Evolutionary conservation across 2,888 invertebrate species (phyloP), one percentile per base, ranked within the genome.

Genomic region (Ischnura elegans): DNA sequence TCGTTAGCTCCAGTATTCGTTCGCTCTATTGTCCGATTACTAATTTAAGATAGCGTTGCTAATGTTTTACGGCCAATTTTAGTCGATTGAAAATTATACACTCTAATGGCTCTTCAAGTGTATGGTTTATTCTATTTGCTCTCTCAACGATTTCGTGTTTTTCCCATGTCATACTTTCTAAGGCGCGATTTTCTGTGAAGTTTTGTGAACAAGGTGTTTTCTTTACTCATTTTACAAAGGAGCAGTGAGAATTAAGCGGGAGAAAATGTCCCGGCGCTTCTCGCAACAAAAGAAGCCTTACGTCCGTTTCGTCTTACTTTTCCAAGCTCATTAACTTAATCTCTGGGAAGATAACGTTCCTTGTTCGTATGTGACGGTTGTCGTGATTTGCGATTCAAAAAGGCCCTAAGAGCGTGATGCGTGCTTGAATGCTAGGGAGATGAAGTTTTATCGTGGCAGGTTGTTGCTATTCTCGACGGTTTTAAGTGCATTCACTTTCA

Each of bases 341-440:
- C 76, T 76, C 76, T 36, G 29, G 76, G 76, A 76, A 76, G 76
- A 76, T 76, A 76, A 76, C 36, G 76, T 76, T 76, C 76, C 3
- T 76, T 36, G 76, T 76, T 76, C 76, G 36, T 76, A 36, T 76
- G 36, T 76, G 76, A 36, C 76, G 76, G 76, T 76, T 36, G 76
- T 25, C 76, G 36, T 76, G 76, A 76, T 76, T 76, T 76, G 76
- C 36, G 76, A 36, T 10, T 8, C 10, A 76, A 76, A 76, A 76
- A 36, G n/a, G n/a, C 0, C 76, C 36, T 76, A 13, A 76, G 29
- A 76, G 16, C 36, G 29, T 3, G 5, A 36, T 36, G 76, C 76
- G 36, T 76, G 76, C 76, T 76, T 76, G 29, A 13, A 8, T 76
- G 76, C 76, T 76, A 36, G n/a, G n/a, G 76, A 76, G 76, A 76